Evolutionary conservation across 2,797 vertebrate species (phyloP), one percentile per base, ranked within the genome.

Genomic region (Mareca strepera): DNA sequence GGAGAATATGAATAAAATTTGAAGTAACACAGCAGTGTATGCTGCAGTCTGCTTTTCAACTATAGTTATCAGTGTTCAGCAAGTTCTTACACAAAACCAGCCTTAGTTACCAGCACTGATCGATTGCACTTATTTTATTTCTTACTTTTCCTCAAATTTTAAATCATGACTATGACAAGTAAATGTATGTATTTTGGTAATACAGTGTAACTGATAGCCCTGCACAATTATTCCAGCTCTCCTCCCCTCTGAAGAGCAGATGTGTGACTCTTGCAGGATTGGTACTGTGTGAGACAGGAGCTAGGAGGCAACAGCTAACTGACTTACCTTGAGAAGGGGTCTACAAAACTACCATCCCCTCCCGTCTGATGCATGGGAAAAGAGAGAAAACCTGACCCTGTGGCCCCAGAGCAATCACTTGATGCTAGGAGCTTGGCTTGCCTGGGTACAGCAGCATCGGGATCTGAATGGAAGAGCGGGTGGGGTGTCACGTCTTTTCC

Each of bases 401-500:
- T 43, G 43, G 43, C 43, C 43, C 79, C 94, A 28, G 94, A 98
- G 41, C 94, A 74, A 22, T 98, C 98, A 39, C 97, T 98, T 29
- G 97, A 80, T 26, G 90, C 80, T 17, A 98, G 97, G 48, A 98
- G 85, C 94, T 98, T 98, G 93, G 75, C 97, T 94, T 94, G 96
- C 95, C 95, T 98, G 50, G 43, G 28, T 22, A 73, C 96, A 8
- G 55, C n/a, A 33, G 80, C 12, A 3, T 88, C 92, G 33, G 98
- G 94, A n/a, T 98, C 98, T 16, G 97, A 92, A 31, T 63, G 97
- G 94, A 97, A 98, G 70, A 99, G 98, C 3, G 98, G 97, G 43
- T 20, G 97, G 17, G 99, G 99, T 8, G 99, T 99, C 80, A 99
- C 98, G 17, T 99, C 98, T 85, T 97, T 97, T 62, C 98, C 98